phyloP scores from a whole-genome alignment of 2,888 invertebrate genomes.

The Drosophila koepferae region DNA sequence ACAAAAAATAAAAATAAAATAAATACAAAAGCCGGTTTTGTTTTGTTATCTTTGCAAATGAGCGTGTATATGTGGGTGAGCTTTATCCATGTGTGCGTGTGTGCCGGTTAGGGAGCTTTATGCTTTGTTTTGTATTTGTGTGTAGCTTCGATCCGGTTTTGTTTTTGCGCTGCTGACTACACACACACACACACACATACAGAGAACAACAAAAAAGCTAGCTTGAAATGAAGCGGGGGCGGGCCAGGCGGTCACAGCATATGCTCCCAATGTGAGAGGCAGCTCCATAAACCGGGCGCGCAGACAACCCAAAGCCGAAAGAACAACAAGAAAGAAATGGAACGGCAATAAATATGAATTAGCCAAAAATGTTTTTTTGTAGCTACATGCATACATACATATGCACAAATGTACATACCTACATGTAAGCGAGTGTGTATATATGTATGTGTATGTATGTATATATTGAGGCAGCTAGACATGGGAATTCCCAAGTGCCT shows the following conservation, averaged over 20 bases:
- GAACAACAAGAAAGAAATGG: slow-evolving; percentile 55
- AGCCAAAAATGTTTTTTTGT: slow-evolving; percentile 50
- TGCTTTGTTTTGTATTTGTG: slow-evolving; percentile 53
- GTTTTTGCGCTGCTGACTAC: slow-evolving; percentile 52
- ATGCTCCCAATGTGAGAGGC: slow-evolving; percentile 41
- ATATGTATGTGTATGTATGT: too few species aligned
- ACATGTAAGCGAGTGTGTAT: not conserved
- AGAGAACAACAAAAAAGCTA: slow-evolving; percentile 40
- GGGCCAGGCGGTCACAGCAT: slow-evolving; percentile 34
- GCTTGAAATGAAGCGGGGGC: slow-evolving; percentile 4
- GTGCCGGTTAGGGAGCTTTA: slow-evolving; percentile 66
- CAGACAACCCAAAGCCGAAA: slow-evolving; percentile 51
- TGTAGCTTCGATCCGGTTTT: slow-evolving; percentile 62
- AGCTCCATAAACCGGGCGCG: slow-evolving; percentile 39
- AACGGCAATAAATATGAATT: slow-evolving; percentile 65
- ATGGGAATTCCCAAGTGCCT: slow-evolving; percentile 60
- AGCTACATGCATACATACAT: not conserved
- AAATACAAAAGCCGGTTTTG: slow-evolving; percentile 66
- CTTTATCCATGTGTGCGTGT: slow-evolving; percentile 31
- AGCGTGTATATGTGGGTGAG: slow-evolving; percentile 74
- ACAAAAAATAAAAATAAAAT: slow-evolving; percentile 3
- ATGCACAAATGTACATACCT: not conserved
- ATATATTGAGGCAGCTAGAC: slow-evolving; percentile 17
- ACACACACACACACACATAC: slow-evolving; percentile 20
- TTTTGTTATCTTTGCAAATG: slow-evolving; percentile 56